These are phyloP conservation scores for Procambarus virginalis DNA, from an alignment of 1,140 invertebrate species.

Conservation along the genomic window DNA sequence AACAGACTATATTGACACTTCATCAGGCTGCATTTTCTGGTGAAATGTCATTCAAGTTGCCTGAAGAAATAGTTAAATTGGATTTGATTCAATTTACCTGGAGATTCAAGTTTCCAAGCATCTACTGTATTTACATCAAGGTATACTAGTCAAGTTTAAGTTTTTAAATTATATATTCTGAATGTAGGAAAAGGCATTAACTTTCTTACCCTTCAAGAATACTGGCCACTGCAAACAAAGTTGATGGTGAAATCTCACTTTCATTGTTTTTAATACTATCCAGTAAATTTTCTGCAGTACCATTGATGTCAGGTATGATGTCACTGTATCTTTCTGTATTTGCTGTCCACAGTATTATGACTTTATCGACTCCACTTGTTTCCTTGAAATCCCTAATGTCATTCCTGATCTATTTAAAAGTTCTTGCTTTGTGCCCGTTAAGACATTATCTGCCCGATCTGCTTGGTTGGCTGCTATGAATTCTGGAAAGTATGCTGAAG, in stretches of 20 bases:
- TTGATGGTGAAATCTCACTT: conserved; percentile 93
- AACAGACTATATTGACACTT: too few species aligned
- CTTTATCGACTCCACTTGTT: conserved; percentile 80
- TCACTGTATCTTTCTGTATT: conserved; percentile 95
- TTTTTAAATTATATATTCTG: not conserved
- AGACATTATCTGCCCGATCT: conserved; percentile 89
- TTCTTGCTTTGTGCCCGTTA: conserved; percentile 74
- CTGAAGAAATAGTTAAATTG: too few species aligned
- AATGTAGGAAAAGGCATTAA: not conserved
- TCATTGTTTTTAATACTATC: conserved; percentile 84
- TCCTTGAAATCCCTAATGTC: conserved; percentile 78
- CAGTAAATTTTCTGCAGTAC: conserved; percentile 87
- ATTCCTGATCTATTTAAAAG: conserved; percentile 74
- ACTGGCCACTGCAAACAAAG: conserved; percentile 92
- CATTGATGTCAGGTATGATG: conserved; percentile 86
- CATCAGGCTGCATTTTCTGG: too few species aligned
- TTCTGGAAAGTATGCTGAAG: conserved; percentile 90
- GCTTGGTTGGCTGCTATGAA: conserved; percentile 97
- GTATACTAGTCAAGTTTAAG: too few species aligned
- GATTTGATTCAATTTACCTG: too few species aligned
- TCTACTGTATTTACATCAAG: too few species aligned
- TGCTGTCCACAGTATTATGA: conserved; percentile 96
- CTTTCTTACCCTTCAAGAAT: conserved; percentile 83
- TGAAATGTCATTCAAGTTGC: too few species aligned
- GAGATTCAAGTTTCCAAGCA: too few species aligned